These are phyloP conservation scores for Mesoclemmys tuberculata DNA, from an alignment of 2,113 vertebrate genomes.

Conservation along the genomic window DNA sequence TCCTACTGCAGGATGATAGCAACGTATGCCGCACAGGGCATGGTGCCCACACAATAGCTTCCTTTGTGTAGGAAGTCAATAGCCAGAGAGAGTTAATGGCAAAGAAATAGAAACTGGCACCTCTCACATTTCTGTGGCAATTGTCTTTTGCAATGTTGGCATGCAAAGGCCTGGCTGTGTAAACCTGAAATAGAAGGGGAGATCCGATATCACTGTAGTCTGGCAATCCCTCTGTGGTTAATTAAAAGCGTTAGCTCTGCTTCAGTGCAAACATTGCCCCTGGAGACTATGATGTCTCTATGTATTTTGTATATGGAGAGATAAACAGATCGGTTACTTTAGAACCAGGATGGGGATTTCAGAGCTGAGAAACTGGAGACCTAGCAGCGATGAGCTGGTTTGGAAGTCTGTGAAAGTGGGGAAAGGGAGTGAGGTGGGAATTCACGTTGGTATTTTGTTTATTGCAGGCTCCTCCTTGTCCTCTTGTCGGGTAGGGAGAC, in stretches of 20 bases:
- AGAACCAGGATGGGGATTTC: not conserved
- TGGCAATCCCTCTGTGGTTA: not conserved
- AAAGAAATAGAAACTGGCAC: not conserved
- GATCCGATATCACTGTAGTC: not conserved
- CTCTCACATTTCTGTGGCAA: slow-evolving; percentile 36
- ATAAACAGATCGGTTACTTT: not conserved
- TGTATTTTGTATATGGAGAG: not conserved
- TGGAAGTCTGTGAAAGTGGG: not conserved
- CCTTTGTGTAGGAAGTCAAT: slow-evolving; percentile 30
- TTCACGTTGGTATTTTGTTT: not conserved
- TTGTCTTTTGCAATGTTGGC: slow-evolving; percentile 24
- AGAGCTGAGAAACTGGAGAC: not conserved
- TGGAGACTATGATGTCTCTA: rapidly evolving
- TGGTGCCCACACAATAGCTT: not conserved
- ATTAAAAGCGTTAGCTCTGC: not conserved
- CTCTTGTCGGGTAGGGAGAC: not conserved
- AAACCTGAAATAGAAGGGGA: not conserved
- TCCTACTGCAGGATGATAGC: not conserved
- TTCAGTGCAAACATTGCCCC: not conserved
- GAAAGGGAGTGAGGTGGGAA: not conserved
- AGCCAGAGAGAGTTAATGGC: not conserved
- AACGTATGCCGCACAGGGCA: not conserved
- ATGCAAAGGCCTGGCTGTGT: not conserved
- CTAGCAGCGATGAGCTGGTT: not conserved
- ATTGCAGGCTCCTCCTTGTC: not conserved